These are phyloP conservation scores for Lamellibrachia columna DNA, from an alignment of 2,888 invertebrate genomes.

Conservation along the genomic window DNA sequence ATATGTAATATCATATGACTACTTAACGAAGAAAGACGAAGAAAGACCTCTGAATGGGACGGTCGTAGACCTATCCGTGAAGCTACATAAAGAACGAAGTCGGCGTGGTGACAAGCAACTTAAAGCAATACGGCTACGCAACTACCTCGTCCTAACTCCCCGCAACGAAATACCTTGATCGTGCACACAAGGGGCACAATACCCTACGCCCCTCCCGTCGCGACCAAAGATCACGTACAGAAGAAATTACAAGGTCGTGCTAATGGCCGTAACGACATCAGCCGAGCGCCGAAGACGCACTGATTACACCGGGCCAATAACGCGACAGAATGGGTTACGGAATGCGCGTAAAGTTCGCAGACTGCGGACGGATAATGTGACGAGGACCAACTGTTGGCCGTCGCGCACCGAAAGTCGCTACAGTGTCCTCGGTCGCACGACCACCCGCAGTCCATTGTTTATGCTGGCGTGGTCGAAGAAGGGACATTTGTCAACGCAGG, in stretches of 20 bases:
- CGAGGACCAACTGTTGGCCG: background rate
- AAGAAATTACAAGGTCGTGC: background rate
- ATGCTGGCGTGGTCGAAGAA: background rate
- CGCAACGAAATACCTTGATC: background rate
- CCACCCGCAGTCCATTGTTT: background rate
- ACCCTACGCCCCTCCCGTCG: no score
- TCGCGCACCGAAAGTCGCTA: background rate
- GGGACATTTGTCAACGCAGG: slow-evolving; percentile 10
- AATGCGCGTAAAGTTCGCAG: background rate
- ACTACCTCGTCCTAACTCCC: background rate
- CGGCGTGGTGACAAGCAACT: background rate
- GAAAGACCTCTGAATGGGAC: background rate
- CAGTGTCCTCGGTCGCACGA: background rate
- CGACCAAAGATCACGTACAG: background rate
- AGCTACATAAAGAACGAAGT: background rate
- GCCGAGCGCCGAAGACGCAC: background rate
- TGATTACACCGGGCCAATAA: background rate
- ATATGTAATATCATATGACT: no score
- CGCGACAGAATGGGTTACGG: background rate
- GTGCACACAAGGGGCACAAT: background rate
- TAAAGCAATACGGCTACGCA: background rate
- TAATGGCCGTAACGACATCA: background rate
- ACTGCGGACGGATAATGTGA: background rate
- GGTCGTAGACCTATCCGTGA: background rate
- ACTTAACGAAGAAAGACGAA: background rate